Evolutionary conservation across 2,888 invertebrate species (phyloP), one percentile per base, ranked within the genome.

Genomic region (Aphodius sticticus): DNA sequence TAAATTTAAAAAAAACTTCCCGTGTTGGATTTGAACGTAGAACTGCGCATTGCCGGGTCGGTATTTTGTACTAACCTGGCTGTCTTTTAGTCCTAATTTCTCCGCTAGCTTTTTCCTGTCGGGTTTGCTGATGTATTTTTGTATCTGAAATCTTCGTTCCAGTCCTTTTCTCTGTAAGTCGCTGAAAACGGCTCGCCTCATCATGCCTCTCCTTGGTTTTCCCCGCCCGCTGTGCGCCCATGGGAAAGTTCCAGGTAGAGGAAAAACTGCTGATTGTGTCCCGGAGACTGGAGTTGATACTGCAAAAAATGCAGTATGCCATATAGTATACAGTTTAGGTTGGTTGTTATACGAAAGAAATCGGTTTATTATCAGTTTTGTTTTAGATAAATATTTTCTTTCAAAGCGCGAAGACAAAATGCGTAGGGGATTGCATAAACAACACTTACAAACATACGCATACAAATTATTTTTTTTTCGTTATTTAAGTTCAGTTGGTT

Each of bases 51-150:
- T 53, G 12, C 12, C 53, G 53, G 9, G 2, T 26, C 53, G 12
- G 12, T 53, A 5, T 53, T 53, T 53, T 12, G 1, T 9, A 83
- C 92, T 91, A 86, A 98, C 99, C 95, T 99, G 99, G 83, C 98
- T 98, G 87, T 99, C 99, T 88, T 99, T 99, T 12, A 99, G 92
- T 9, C 98, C 98, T 76, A 99, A 92, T 88, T 98, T 97, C 88
- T 98, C 98, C 0, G 99, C 99, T 82, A 99, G 90, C 87, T 98
- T 98, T 92, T 98, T 99, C 89, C 99, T 92, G 89, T 99, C 99
- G 0, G 99, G 99, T 89, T 99, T 99, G 87, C 97, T 98, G 89
- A 99, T 99, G 91, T 99, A 99, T 90, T 99, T 99, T 90, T 99
- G 99, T 77, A 97, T 94, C 89, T 97, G 97, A 91, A 99, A 99